Evolutionary conservation across 2,797 vertebrate species (phyloP).

Genomic region (Discoglossus pictus): DNA sequence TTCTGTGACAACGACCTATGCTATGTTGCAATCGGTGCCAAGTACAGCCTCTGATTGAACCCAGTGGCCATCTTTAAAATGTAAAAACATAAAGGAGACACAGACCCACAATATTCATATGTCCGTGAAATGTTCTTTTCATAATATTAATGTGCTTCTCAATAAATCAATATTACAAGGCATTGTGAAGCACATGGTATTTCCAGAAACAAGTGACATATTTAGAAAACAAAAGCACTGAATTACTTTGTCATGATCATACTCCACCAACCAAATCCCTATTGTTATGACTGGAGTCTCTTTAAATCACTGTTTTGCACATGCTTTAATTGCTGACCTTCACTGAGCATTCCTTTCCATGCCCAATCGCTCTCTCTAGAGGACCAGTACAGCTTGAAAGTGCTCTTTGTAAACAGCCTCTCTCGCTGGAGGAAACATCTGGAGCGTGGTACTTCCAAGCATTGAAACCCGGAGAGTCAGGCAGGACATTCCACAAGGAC

Average conservation of each 20-base stretch:
- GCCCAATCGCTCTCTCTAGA: background rate
- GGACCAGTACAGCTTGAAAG: slow-evolving; percentile 55
- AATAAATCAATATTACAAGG: too few species aligned
- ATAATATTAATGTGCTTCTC: too few species aligned
- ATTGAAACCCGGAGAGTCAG: slow-evolving; percentile 59
- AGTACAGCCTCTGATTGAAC: too few species aligned
- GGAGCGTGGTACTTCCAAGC: slow-evolving; percentile 67
- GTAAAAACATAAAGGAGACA: too few species aligned
- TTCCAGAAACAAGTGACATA: background rate
- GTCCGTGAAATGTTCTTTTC: too few species aligned
- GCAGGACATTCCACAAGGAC: slow-evolving; percentile 60
- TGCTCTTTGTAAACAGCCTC: slow-evolving; percentile 62
- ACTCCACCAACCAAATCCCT: background rate
- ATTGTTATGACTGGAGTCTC: slow-evolving; percentile 6
- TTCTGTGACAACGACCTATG: too few species aligned
- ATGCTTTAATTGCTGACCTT: slow-evolving; percentile 31
- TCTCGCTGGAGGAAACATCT: slow-evolving; percentile 66
- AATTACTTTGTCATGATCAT: slow-evolving; percentile 12
- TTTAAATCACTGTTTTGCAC: slow-evolving; percentile 1
- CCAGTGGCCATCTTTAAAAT: too few species aligned
- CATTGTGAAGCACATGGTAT: too few species aligned
- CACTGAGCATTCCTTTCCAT: slow-evolving; percentile 18
- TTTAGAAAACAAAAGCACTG: background rate
- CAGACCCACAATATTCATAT: too few species aligned
- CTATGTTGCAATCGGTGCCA: too few species aligned